phyloP scores from a whole-genome alignment of 2,888 invertebrate genomes.

The Alsophila aescularia region DNA sequence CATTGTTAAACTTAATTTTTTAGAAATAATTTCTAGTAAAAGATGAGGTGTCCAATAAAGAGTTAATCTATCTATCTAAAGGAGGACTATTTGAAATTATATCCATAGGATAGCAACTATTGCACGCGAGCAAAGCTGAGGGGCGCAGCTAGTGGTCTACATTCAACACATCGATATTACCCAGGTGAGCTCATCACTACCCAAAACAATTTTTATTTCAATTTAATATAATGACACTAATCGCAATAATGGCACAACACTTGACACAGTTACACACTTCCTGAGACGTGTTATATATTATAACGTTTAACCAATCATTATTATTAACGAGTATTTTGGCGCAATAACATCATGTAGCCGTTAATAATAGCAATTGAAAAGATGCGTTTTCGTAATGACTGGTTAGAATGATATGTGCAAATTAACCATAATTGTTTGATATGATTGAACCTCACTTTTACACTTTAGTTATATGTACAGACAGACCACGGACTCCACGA shows the following conservation, averaged over 20 bases:
- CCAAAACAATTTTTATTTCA: background rate
- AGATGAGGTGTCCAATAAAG: no score
- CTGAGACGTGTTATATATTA: conserved; percentile 5
- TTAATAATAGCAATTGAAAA: conserved; percentile 15
- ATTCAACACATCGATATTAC: no score
- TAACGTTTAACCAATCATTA: conserved; percentile 18
- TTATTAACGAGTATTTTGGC: conserved; percentile 7
- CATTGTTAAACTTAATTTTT: no score
- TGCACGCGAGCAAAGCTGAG: no score
- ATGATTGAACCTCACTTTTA: conserved; percentile 17
- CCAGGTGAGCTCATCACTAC: no score
- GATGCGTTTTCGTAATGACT: conserved; percentile 20
- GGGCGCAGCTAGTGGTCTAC: no score
- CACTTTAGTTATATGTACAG: background rate
- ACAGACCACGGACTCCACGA: background rate
- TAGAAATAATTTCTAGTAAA: no score
- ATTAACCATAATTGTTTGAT: conserved; percentile 18
- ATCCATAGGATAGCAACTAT: no score
- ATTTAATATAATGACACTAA: conserved; percentile 2
- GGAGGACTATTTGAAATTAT: no score
- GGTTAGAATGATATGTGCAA: conserved; percentile 4
- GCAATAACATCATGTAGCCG: conserved; percentile 9
- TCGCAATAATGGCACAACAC: background rate
- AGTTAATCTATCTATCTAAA: no score
- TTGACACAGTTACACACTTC: conserved; percentile 14